These are phyloP conservation scores for Tetrao urogallus DNA, from an alignment of 2,113 vertebrate species.

Conservation along the genomic window DNA sequence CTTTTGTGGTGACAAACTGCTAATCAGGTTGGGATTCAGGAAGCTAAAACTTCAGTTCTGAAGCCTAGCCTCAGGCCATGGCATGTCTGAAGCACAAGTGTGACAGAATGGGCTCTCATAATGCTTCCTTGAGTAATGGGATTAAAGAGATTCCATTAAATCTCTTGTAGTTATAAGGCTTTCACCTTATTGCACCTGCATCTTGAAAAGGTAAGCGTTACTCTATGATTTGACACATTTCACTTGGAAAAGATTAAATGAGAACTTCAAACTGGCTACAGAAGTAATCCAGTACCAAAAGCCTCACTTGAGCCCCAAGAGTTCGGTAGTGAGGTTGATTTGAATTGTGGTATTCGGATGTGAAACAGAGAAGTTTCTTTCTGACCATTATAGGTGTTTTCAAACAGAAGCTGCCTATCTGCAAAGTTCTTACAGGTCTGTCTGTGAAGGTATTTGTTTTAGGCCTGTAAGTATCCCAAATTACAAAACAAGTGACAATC, in stretches of 20 bases:
- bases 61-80: conserved; percentile 56
- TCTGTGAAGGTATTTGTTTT: neutral
- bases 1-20: conserved; percentile 42
- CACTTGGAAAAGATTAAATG: conserved; percentile 16
- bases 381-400: neutral
- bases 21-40: conserved; percentile 37
- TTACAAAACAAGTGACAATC: neutral
- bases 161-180: conserved; percentile 50
- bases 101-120: conserved; percentile 53
- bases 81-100: conserved; percentile 40
- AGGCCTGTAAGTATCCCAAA: neutral
- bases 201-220: conserved; percentile 44
- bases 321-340: neutral
- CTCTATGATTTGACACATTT: neutral
- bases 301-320: neutral
- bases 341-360: neutral
- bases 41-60: conserved; percentile 62
- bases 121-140: conserved; percentile 33
- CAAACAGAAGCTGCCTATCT: neutral
- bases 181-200: conserved; percentile 51
- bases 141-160: conserved; percentile 67
- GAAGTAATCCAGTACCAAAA: conserved; percentile 32
- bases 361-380: neutral
- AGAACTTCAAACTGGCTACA: neutral
- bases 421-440: neutral